phyloP scores from a whole-genome alignment of 2,888 invertebrate genomes.

The Anoncus sp. region DNA sequence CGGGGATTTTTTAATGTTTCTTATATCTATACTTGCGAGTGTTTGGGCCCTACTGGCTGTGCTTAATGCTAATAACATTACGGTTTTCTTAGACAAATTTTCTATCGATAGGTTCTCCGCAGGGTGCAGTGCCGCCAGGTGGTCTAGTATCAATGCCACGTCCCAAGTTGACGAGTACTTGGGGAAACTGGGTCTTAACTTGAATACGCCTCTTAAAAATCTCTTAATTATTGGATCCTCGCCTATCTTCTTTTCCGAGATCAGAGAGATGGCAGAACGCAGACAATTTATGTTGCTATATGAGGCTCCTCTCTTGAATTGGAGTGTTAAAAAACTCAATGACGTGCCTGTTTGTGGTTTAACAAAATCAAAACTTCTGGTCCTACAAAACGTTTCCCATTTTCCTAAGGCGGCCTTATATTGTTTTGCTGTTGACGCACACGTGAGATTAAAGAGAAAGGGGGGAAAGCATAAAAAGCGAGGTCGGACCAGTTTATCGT shows the following conservation, averaged over 20 bases:
- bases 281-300: slow-evolving; percentile 19
- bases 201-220: slow-evolving; percentile 38
- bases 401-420: slow-evolving; percentile 4
- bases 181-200: slow-evolving; percentile 36
- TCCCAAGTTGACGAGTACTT: slow-evolving; percentile 51
- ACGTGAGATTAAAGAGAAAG: slow-evolving; percentile 43
- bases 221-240: slow-evolving; percentile 32
- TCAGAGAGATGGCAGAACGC: slow-evolving; percentile 34
- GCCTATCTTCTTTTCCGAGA: slow-evolving; percentile 33
- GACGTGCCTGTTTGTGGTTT: not conserved
- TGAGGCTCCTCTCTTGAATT: slow-evolving; percentile 17
- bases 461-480: slow-evolving; percentile 50
- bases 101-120: slow-evolving; percentile 7
- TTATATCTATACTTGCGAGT: slow-evolving; percentile 9
- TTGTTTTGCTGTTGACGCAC: slow-evolving; percentile 23
- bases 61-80: slow-evolving; percentile 28
- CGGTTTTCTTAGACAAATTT: not conserved
- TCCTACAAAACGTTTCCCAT: slow-evolving; percentile 11
- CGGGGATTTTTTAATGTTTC: not conserved
- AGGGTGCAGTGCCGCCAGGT: not conserved
- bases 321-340: slow-evolving; percentile 15
- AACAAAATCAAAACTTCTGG: not conserved
- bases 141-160: slow-evolving; percentile 2
- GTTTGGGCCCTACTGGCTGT: slow-evolving; percentile 24
- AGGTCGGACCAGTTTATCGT: slow-evolving; percentile 12